Evolutionary conservation across 2,113 vertebrate species (phyloP).

Genomic region (Alces alces): DNA sequence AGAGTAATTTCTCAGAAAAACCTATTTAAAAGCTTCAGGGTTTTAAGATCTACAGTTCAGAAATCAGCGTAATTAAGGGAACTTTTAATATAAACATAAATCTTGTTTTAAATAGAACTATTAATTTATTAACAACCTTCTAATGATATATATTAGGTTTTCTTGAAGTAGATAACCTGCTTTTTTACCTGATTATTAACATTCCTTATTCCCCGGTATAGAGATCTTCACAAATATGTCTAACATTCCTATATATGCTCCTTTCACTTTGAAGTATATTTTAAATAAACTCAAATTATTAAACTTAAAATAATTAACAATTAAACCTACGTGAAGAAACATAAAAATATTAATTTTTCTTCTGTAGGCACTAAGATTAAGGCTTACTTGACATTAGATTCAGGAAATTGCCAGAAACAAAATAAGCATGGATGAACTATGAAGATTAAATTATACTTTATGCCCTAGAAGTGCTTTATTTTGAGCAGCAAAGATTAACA

Average conservation of each 20-base stretch:
- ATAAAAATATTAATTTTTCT: not conserved
- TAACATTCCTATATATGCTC: not conserved
- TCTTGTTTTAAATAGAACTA: not conserved
- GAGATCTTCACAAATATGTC: not conserved
- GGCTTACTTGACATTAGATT: not conserved
- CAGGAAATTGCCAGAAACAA: not conserved
- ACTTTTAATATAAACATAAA: not conserved
- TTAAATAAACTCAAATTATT: not conserved
- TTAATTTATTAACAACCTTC: not conserved
- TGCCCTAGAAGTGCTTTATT: not conserved
- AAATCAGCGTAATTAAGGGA: not conserved
- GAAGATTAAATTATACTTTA: not conserved
- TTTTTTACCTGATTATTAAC: not conserved
- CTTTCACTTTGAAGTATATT: not conserved
- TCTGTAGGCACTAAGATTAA: not conserved
- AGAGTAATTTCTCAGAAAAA: not conserved
- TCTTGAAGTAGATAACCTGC: not conserved
- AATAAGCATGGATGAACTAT: not conserved
- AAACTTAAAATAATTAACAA: not conserved
- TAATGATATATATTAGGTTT: constrained; percentile 21
- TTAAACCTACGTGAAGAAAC: not conserved
- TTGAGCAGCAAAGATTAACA: not conserved
- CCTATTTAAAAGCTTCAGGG: not conserved
- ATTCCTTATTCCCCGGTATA: not conserved
- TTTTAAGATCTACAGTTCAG: not conserved